A percentile compares a stretch with the other conserved stretches of the same genome.
Evolutionary conservation across 1,140 invertebrate genomes (phyloP).

Genomic region (Ganaspis sp.): DNA sequence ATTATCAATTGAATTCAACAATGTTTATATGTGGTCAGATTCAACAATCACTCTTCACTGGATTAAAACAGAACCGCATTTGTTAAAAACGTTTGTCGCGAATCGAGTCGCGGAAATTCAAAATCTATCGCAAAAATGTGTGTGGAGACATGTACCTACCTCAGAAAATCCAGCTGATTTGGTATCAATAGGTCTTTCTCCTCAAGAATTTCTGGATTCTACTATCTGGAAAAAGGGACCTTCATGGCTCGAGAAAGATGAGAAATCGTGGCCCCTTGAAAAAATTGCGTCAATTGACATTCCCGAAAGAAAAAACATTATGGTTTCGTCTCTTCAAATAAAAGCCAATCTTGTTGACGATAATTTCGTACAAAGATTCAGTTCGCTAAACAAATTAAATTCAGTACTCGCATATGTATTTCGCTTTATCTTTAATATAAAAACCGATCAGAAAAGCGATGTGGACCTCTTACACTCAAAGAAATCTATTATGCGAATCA

Average conservation of each 20-base stretch:
- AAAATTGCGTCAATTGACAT: constrained; percentile 52
- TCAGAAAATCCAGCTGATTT: constrained; percentile 37
- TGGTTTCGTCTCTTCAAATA: not conserved
- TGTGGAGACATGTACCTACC: constrained; percentile 33
- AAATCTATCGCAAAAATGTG: constrained; percentile 25
- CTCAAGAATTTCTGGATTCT: not conserved
- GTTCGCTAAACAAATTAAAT: too few relatives aligned
- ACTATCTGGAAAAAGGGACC: constrained; percentile 38
- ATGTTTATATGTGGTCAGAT: constrained; percentile 59
- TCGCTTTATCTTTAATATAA: not conserved
- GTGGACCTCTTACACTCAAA: constrained; percentile 10
- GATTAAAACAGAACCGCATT: constrained; percentile 46
- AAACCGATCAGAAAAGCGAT: not conserved
- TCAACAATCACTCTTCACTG: constrained; percentile 60
- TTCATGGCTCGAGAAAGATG: constrained; percentile 18
- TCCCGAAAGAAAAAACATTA: constrained; percentile 51
- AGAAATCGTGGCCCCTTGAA: constrained; percentile 12
- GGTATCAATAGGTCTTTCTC: constrained; percentile 11
- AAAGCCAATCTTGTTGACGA: not conserved
- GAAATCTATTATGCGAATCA: constrained; percentile 29
- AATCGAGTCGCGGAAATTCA: constrained; percentile 67
- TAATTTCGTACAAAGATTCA: too few relatives aligned
- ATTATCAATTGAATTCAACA: constrained; percentile 23
- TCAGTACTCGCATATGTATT: too few relatives aligned
- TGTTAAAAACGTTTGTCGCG: constrained; percentile 48